These are phyloP conservation scores for Gymnoscopelus braueri DNA, from an alignment of 2,797 vertebrate species.

Conservation along the genomic window DNA sequence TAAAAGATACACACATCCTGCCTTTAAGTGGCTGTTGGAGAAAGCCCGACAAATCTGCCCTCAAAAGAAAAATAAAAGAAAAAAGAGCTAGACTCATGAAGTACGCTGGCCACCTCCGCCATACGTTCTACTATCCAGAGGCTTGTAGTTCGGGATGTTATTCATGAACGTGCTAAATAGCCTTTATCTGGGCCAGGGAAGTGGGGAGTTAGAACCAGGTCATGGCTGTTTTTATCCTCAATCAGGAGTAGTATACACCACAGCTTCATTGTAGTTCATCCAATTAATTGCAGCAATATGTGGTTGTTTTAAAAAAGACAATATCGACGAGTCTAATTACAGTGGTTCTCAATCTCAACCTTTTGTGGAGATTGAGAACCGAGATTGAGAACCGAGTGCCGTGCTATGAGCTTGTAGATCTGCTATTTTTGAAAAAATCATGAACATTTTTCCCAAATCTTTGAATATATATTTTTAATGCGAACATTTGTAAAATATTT, in stretches of 20 bases:
- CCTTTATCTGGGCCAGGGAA: conserved; percentile 69
- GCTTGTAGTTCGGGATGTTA: conserved; percentile 25
- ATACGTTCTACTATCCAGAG: conserved; percentile 47
- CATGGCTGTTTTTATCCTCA: conserved; percentile 70
- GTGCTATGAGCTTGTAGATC: no score
- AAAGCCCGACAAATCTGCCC: conserved; percentile 56
- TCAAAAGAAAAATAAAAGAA: conserved; percentile 27
- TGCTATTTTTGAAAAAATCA: no score
- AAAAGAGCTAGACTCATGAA: conserved; percentile 24
- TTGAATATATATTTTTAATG: no score
- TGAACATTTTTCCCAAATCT: no score
- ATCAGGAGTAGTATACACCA: conserved; percentile 46
- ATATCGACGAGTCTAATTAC: no score
- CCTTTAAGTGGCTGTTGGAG: conserved; percentile 65
- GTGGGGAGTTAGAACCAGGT: conserved; percentile 68
- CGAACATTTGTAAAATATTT: no score
- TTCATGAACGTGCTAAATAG: conserved; percentile 49
- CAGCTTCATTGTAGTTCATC: conserved; percentile 27
- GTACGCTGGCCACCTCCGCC: conserved; percentile 35
- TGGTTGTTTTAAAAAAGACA: no score
- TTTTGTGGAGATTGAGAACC: no score
- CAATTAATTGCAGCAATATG: no score
- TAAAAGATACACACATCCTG: conserved; percentile 77
- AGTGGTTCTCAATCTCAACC: no score
- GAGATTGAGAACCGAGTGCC: no score